Base-by-base conservation (phyloP, 2,888 invertebrate species). In the Minunthozetes semirufus region DNA sequence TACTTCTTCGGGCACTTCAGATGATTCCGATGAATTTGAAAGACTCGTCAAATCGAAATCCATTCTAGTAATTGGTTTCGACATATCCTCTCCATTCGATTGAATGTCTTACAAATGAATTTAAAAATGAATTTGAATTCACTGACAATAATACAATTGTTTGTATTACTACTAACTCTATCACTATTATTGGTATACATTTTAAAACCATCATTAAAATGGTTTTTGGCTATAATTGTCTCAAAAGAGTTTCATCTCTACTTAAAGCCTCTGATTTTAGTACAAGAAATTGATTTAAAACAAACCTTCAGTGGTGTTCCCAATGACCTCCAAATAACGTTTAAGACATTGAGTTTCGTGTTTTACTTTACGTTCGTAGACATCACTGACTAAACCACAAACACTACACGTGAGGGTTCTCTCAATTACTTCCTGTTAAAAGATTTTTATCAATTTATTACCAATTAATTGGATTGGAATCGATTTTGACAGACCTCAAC, bases 381-480 rank as follows among this genome's bases (percentile, higher is more conserved):
- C 33, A 59, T 75, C 56, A 25, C 56, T 48, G 19, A 46, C 53
- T 38, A 75, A 19, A 38, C 75, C 75, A 9, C 75, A 75, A 17
- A 75, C 68, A 71, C 56, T 46, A 56, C 75, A 75, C 15, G 75
- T 53, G n/a, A 68, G 61, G 15, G 75, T 53, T 27, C 75, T 19
- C 9, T 71, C 56, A 38, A 75, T 71, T 29, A 75, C 48, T 71
- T 75, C 75, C 75, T 75, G 42, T 17, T 17, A 63, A 63, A 63
- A 2, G 8, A 38, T 8, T n/a, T n/a, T n/a, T n/a, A 42, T 8
- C 33, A 33, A 33, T 5, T 33, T 5, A 1, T 42, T 9, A 13
- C 2, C 27, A 27, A 33, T 33, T 17, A 29, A n/a, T 42, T 9
- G 6, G 1, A 68, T 9, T 22, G 22, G 1, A 17, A 5, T n/a